Base-by-base conservation (phyloP, 2,888 invertebrate genomes). In the Shargacucullia verbasci region DNA sequence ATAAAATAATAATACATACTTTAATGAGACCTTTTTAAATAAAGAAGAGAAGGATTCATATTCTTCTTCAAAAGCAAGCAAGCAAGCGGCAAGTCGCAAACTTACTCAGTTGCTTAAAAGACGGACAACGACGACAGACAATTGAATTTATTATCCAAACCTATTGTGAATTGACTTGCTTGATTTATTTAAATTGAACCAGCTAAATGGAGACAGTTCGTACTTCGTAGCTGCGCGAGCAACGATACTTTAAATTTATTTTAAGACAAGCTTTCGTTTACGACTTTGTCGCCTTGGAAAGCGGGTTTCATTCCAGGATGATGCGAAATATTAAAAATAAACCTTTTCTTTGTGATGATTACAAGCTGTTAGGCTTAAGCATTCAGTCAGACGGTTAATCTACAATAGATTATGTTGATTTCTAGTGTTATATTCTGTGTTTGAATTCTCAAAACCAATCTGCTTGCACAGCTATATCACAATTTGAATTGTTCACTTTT, bases 121-220 rank as follows among this genome's bases (percentile, higher is more conserved):
- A 14, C 44, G 44, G 50, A 52, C 57, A 61, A 57, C 48, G 52
- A 62, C 41, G 35, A 46, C 58, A 34, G 66, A 35, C 57, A 48
- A 66, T 66, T 67, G 45, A 66, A 66, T 66, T 66, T 62, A 66
- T 66, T 66, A 66, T 67, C 52, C 44, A 52, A 49, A 49, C 57
- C 67, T 53, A 67, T 67, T 62, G 62, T 66, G 62, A 57, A 62
- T 57, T 62, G 48, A 44, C 31, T 66, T 38, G 38, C 48, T 62
- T 66, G 57, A 62, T 66, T 66, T 62, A 67, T 66, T 66, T 62
- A 66, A 66, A 66, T 66, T 66, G 62, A 66, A 13, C 52, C 33
- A 35, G 27, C 31, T 53, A 46, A 55, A 57, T 66, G 62, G 61
- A 62, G 45, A 53, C 62, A 37, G 61, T 20, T 37, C 11, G 34